Conservation (phyloP, 2,888 invertebrate species). For the Bugula neritina region DNA sequence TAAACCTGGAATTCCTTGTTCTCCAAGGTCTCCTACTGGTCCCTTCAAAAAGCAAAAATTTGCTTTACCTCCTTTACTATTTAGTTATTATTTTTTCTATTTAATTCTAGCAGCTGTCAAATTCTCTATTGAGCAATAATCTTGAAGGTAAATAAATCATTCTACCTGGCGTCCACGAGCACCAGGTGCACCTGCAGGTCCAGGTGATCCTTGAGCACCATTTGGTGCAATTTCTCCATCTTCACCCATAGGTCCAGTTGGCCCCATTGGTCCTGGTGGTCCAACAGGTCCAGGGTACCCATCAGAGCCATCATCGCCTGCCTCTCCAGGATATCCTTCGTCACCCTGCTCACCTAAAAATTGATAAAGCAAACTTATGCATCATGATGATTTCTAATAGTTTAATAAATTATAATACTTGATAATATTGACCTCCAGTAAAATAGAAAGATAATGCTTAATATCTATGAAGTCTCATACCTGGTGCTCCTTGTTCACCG, state of each 20-base stretch:
- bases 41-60: conserved; percentile 26
- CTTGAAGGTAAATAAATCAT: neutral
- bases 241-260: conserved; percentile 26
- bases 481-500: neutral
- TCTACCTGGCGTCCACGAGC: neutral
- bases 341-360: conserved; percentile 29
- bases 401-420: too few relatives aligned
- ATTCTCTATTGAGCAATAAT: too few relatives aligned
- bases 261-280: conserved; percentile 26
- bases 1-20: conserved; percentile 23
- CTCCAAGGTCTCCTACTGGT: conserved; percentile 23
- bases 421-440: too few relatives aligned
- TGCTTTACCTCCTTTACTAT: too few relatives aligned
- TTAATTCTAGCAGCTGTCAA: too few relatives aligned
- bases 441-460: too few relatives aligned
- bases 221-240: conserved; percentile 26
- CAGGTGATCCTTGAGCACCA: conserved; percentile 28
- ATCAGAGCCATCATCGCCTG: conserved; percentile 27
- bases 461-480: too few relatives aligned
- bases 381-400: too few relatives aligned
- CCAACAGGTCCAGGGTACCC: conserved; percentile 29
- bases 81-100: too few relatives aligned
- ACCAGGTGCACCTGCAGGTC: conserved; percentile 25
- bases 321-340: conserved; percentile 26
- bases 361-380: neutral